Percentiles rank a stretch among this genome's conserved stretches.
phyloP scores from a whole-genome alignment of 64 coral and sea anemone genomes.

The Astreopora myriophthalma region DNA sequence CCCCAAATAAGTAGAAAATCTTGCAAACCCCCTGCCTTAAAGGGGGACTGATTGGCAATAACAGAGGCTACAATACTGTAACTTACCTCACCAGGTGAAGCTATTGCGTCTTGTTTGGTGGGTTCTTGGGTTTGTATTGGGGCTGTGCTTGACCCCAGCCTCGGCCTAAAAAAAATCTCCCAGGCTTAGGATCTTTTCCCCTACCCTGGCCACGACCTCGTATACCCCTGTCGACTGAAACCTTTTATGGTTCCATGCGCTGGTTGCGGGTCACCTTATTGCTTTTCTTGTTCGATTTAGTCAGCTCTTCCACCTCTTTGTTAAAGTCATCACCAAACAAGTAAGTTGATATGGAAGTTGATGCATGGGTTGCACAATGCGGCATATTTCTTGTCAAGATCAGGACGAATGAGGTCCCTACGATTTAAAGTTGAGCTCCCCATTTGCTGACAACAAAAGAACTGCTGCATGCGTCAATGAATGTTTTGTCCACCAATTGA shows the following conservation, averaged over 20 bases:
- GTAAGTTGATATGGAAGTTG: not conserved
- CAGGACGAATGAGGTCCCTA: not conserved
- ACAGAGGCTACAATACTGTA: slow-evolving; percentile 10
- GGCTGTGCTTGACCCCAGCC: slow-evolving; percentile 27
- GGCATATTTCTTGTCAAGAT: slow-evolving; percentile 27
- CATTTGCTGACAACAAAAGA: too few species aligned
- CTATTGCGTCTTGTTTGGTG: slow-evolving; percentile 40
- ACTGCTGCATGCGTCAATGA: too few species aligned
- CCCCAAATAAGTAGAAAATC: slow-evolving; percentile 23
- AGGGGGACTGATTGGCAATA: slow-evolving; percentile 31
- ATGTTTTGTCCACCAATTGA: too few species aligned
- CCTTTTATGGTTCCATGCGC: slow-evolving; percentile 43
- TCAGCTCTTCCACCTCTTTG: slow-evolving; percentile 32
- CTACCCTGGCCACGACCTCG: slow-evolving; percentile 11
- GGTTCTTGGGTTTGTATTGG: not conserved
- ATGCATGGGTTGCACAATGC: slow-evolving; percentile 36
- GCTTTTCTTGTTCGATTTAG: slow-evolving; percentile 3
- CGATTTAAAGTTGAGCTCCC: too few species aligned
- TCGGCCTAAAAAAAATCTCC: slow-evolving; percentile 58
- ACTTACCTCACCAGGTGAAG: slow-evolving; percentile 11
- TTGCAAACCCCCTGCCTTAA: slow-evolving; percentile 36
- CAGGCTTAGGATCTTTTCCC: not conserved
- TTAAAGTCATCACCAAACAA: slow-evolving; percentile 33
- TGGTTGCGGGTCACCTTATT: not conserved
- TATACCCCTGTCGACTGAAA: not conserved